Evolutionary conservation across 2,888 invertebrate species (phyloP).

Genomic region (Ametastegia equiseti): DNA sequence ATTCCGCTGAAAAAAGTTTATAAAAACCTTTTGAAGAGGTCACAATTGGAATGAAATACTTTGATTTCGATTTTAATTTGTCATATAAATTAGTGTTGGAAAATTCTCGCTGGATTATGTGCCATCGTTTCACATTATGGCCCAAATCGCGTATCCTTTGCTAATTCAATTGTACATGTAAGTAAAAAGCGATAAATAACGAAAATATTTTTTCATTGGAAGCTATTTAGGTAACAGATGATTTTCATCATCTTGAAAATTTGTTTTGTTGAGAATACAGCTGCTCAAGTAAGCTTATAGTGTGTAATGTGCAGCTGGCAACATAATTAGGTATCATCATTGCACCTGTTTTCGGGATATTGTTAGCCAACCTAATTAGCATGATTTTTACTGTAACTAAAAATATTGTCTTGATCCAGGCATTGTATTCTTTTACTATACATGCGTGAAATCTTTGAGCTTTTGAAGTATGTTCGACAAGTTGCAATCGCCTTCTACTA

Average conservation of each 20-base stretch:
- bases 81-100: no score
- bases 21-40: no score
- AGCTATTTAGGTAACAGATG: background rate
- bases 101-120: background rate
- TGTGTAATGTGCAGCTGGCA: background rate
- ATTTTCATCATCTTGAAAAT: background rate
- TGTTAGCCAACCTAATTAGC: background rate
- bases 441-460: background rate
- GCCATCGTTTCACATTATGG: background rate
- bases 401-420: background rate
- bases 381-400: background rate
- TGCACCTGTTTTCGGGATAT: background rate
- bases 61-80: no score
- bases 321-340: background rate
- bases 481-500: background rate
- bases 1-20: no score
- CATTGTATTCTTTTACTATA: background rate
- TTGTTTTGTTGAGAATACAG: background rate
- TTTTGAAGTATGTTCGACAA: background rate
- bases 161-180: background rate
- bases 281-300: background rate
- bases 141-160: background rate
- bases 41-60: no score
- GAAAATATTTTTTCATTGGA: constrained; percentile 22
- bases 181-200: constrained; percentile 2